Evolutionary conservation across 2,113 vertebrate species (phyloP), one percentile per base, ranked within the genome.

Genomic region (Phodopus roborovskii): DNA sequence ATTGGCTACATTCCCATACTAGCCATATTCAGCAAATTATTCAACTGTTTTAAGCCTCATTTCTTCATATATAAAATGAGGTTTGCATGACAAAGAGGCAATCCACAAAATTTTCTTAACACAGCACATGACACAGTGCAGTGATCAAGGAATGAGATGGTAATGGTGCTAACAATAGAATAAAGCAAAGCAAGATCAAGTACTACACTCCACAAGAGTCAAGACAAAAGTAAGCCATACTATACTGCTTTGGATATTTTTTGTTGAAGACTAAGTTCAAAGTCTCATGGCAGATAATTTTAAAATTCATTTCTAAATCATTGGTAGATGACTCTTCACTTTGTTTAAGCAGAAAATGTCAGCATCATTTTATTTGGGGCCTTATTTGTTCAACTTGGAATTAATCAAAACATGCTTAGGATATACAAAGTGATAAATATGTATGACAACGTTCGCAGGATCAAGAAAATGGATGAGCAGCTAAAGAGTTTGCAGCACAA

Each of bases 241-340:
- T 53, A n/a, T 68, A 79, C 2, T 45, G 1, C 36, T 58, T 58
- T 79, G 26, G 36, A 74, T 1, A 19, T 42, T 88, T 74, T 64
- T 82, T 90, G 78, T 83, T 90, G 91, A 77, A 93, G 28, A 78
- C 39, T 79, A 89, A 92, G 13, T 66, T 62, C 58, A n/a, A 96
- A 64, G 22, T 94, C n/a, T 92, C 68, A 6, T 26, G 42, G 12
- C 30, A 95, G 36, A 68, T 82, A 74, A 73, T 71, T 53, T 48
- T 81, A 94, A 26, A 15, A 13, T 22, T 74, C 17, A 7, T 45
- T 84, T 84, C 74, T 70, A 88, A 84, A 95, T 28, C 78, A 7
- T 48, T 73, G 12, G 19, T 86, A 36, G 50, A 73, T 64, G 3
- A 60, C 30, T 81, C 58, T 45, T 78, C 30, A 53, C 66, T 83